phyloP scores from a whole-genome alignment of 53 echinoderm and acorn worm genomes.

The Paracentrotus lividus region DNA sequence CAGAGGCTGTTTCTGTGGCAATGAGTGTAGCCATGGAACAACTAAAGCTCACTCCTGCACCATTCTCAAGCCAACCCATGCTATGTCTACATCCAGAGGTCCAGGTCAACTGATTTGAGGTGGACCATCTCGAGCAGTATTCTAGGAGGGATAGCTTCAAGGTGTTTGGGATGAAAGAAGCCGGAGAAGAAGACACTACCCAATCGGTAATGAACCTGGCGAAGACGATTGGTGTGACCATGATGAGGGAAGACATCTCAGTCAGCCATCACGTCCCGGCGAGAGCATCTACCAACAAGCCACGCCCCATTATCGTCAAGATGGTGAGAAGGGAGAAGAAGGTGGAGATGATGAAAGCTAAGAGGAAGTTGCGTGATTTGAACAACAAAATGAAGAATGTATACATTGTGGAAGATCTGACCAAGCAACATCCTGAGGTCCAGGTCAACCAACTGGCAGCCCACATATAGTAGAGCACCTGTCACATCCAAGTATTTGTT shows the following conservation, averaged over 20 bases:
- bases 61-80: no score
- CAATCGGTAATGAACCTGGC: slow-evolving; percentile 9
- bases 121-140: slow-evolving; percentile 53
- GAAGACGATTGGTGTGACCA: neutral
- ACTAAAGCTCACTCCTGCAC: no score
- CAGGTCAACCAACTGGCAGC: no score
- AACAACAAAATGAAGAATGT: neutral
- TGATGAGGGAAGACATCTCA: slow-evolving; percentile 35
- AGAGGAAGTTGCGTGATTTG: slow-evolving; percentile 25
- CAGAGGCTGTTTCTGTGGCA: no score
- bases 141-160: slow-evolving; percentile 32
- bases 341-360: slow-evolving; percentile 56
- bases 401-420: neutral
- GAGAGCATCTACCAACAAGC: neutral
- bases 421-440: no score
- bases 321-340: slow-evolving; percentile 51
- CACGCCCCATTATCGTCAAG: slow-evolving; percentile 9
- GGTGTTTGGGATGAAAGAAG: slow-evolving; percentile 19
- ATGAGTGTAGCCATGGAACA: no score
- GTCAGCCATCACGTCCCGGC: slow-evolving; percentile 23
- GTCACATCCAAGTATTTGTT: no score
- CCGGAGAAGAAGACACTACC: neutral
- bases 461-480: no score
- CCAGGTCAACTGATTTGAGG: neutral
- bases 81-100: neutral